Percentiles rank a stretch among this genome's conserved stretches.
phyloP scores from a whole-genome alignment of 2,797 vertebrate species.

The Cossypha niveicapilla region DNA sequence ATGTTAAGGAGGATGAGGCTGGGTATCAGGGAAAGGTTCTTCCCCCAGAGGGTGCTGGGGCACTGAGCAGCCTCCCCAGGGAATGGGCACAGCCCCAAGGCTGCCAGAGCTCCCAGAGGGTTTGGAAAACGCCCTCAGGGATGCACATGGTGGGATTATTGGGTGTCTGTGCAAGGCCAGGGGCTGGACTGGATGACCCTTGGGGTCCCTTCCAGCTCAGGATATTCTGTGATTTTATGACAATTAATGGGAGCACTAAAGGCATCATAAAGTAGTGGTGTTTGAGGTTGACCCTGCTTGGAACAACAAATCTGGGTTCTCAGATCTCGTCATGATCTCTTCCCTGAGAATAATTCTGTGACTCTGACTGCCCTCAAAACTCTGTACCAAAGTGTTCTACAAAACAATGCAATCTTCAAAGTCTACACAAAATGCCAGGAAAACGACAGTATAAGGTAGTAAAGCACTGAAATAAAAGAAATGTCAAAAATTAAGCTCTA shows the following conservation, averaged over 20 bases:
- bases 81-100: background rate
- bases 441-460: background rate
- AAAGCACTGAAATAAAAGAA: background rate
- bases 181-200: fast-evolving
- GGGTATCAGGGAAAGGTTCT: background rate
- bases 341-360: background rate
- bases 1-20: background rate
- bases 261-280: background rate
- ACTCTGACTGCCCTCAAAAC: background rate
- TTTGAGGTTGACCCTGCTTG: background rate
- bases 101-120: fast-evolving
- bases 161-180: background rate
- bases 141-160: background rate
- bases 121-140: fast-evolving
- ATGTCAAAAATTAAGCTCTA: background rate
- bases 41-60: background rate
- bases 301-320: background rate
- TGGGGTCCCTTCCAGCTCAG: background rate
- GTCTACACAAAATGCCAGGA: background rate
- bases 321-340: background rate
- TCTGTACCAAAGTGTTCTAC: background rate
- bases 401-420: background rate
- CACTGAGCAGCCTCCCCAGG: background rate
- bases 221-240: background rate
- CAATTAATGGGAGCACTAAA: background rate